Percentiles rank a stretch among this genome's conserved stretches.
Conservation (phyloP, 2,113 vertebrate genomes). For the Megaceryle torquata region DNA sequence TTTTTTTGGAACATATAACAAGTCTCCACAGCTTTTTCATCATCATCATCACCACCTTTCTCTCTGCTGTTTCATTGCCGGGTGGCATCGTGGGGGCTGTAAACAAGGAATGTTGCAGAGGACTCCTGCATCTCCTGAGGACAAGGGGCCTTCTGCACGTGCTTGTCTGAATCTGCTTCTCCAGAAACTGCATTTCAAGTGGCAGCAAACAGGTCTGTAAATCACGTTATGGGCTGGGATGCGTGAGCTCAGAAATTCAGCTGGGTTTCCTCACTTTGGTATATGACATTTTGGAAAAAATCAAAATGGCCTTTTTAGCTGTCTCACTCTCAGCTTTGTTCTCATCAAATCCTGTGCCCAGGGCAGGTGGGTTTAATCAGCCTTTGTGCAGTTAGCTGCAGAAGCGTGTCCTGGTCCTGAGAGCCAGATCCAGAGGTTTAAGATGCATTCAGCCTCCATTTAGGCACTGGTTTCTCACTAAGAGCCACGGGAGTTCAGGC, state of each 20-base stretch:
- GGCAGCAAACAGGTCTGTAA: fast-evolving
- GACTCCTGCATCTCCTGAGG: too few relatives aligned
- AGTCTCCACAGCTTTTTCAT: background rate
- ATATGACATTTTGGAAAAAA: fast-evolving
- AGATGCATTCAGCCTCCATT: background rate
- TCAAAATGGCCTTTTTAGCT: too few relatives aligned
- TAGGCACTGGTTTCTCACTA: background rate
- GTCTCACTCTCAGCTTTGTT: fast-evolving
- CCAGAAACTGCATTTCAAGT: fast-evolving
- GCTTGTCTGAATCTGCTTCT: background rate
- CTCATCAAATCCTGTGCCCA: background rate
- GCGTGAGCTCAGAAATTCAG: background rate
- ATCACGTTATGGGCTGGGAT: background rate
- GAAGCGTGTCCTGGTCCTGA: background rate
- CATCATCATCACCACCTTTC: background rate
- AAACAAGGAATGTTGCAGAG: fast-evolving
- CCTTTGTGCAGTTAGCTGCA: background rate
- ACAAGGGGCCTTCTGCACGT: fast-evolving
- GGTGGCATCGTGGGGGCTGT: background rate
- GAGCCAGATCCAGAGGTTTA: background rate
- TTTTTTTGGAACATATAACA: background rate
- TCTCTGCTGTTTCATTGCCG: background rate
- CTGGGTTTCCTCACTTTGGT: background rate
- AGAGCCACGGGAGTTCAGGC: background rate
- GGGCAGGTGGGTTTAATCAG: background rate